These are phyloP conservation scores for Cichlasoma orientale DNA, from an alignment of 2,797 vertebrate species.

Conservation along the genomic window DNA sequence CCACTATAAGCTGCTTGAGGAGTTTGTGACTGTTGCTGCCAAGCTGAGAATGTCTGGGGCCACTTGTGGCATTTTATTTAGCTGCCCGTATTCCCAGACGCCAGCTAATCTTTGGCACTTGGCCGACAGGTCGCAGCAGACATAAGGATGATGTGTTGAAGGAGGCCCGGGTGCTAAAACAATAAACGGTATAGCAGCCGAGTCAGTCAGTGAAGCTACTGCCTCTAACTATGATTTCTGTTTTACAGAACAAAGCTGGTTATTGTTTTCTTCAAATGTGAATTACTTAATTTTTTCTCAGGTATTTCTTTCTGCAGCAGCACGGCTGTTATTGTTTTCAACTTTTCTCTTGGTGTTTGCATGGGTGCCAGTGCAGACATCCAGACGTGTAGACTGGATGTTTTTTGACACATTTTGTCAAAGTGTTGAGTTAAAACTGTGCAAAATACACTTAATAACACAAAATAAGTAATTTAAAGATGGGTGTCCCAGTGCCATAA, in stretches of 20 bases:
- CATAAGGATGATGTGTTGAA: slow-evolving; percentile 36
- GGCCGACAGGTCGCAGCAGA: slow-evolving; percentile 36
- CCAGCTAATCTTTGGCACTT: slow-evolving; percentile 47
- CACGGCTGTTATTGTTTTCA: too few relatives aligned
- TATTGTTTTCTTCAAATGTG: background rate
- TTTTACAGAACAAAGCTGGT: background rate
- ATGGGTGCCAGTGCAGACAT: too few relatives aligned
- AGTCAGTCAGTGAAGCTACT: background rate
- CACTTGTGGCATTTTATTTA: slow-evolving; percentile 61
- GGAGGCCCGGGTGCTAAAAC: slow-evolving; percentile 40
- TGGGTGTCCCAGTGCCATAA: background rate
- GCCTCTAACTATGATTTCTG: background rate
- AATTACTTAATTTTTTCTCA: background rate
- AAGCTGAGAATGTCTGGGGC: slow-evolving; percentile 49
- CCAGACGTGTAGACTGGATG: too few relatives aligned
- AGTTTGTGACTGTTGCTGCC: slow-evolving; percentile 57
- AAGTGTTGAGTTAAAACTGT: background rate
- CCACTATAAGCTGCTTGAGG: slow-evolving; percentile 56
- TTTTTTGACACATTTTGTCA: background rate
- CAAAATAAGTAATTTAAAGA: background rate
- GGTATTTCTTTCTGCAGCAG: background rate
- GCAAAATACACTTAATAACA: background rate
- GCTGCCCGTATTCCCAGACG: slow-evolving; percentile 53
- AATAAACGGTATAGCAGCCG: slow-evolving; percentile 6
- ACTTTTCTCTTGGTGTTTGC: too few relatives aligned